phyloP scores from a whole-genome alignment of 1,140 invertebrate genomes.

The Drosophila burlai region DNA sequence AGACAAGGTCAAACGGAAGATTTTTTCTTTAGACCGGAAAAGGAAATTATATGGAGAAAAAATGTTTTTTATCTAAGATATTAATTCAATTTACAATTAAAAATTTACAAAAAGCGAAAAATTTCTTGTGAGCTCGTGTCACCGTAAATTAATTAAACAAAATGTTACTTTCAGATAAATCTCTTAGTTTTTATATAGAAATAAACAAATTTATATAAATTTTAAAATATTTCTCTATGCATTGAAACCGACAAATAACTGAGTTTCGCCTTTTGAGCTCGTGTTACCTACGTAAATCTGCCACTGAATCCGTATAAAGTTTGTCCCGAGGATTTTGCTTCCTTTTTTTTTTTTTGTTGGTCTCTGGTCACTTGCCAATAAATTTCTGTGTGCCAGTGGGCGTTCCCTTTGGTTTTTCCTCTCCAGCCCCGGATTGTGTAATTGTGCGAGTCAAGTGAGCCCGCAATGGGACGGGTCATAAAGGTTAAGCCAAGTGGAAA shows the following conservation, averaged over 20 bases:
- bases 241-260: constrained; percentile 23
- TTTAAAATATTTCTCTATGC: not conserved
- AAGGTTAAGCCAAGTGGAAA: constrained; percentile 62
- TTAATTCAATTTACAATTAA: too few species aligned
- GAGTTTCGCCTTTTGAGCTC: constrained; percentile 24
- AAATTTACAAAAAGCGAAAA: too few species aligned
- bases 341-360: constrained; percentile 2
- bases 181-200: too few species aligned
- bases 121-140: too few species aligned
- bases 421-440: constrained; percentile 46
- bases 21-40: constrained; percentile 2
- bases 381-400: constrained; percentile 51
- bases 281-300: constrained; percentile 56
- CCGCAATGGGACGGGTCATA: constrained; percentile 29
- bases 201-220: not conserved
- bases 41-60: not conserved
- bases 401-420: constrained; percentile 6
- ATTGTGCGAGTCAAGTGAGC: constrained; percentile 56
- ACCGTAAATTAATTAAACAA: too few species aligned
- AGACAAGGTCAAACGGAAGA: constrained; percentile 13
- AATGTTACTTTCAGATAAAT: too few species aligned
- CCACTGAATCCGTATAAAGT: constrained; percentile 56
- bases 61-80: too few species aligned
- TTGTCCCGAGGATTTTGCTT: constrained; percentile 17
- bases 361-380: constrained; percentile 66